Percentiles rank a stretch among this genome's conserved stretches.
Evolutionary conservation across 1,140 invertebrate species (phyloP).

Genomic region (Pinna nobilis): DNA sequence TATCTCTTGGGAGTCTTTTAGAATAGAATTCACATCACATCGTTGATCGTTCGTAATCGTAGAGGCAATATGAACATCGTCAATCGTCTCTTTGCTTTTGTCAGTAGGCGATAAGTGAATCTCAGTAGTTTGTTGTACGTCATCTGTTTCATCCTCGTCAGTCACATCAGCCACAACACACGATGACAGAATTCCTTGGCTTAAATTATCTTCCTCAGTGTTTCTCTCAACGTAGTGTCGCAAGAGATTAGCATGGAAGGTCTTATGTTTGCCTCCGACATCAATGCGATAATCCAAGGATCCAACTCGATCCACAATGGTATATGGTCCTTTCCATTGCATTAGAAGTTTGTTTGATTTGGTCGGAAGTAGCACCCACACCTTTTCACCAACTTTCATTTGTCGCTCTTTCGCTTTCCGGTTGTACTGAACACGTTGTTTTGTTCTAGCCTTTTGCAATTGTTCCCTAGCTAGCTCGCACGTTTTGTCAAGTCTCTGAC

Average conservation of each 20-base stretch:
- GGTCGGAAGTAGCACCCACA: constrained; percentile 13
- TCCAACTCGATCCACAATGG: not conserved
- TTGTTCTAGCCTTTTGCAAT: not conserved
- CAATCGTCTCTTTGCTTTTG: constrained; percentile 17
- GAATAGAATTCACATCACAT: constrained; percentile 1
- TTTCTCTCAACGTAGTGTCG: not conserved
- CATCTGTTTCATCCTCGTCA: not conserved
- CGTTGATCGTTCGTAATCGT: constrained; percentile 23
- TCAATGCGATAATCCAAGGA: constrained; percentile 1
- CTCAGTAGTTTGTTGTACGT: not conserved
- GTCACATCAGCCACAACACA: too few species aligned
- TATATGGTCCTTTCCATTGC: constrained; percentile 24
- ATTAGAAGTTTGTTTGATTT: constrained; percentile 21
- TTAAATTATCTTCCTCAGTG: not conserved
- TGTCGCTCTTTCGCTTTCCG: not conserved
- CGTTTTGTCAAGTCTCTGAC: constrained; percentile 1
- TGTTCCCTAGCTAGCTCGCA: constrained; percentile 3
- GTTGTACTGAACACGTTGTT: not conserved
- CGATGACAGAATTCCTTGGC: not conserved
- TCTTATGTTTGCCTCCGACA: not conserved
- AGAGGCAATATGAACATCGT: constrained; percentile 22
- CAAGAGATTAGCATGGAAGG: not conserved
- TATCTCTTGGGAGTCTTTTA: constrained; percentile 30
- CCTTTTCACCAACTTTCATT: constrained; percentile 9
- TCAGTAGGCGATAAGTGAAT: too few species aligned